These are phyloP conservation scores for Strix aluco DNA, from an alignment of 2,113 vertebrate species.

Conservation along the genomic window DNA sequence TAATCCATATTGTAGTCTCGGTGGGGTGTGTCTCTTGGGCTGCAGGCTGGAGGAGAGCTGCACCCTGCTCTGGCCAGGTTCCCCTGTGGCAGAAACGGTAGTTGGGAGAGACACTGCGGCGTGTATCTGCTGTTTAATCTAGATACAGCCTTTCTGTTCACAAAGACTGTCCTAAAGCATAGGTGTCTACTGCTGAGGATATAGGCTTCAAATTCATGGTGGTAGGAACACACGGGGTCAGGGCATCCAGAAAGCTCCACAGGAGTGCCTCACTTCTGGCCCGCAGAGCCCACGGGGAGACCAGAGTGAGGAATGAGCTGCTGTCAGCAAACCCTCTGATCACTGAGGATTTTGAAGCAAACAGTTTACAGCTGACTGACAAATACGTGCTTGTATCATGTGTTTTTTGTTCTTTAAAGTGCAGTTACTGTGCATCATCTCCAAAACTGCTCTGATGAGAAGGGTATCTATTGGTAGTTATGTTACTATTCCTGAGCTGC, in stretches of 20 bases:
- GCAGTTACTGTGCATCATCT: rapidly evolving
- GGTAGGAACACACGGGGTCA: background rate
- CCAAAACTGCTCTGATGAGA: background rate
- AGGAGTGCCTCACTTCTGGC: rapidly evolving
- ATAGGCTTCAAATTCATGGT: rapidly evolving
- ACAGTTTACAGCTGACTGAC: rapidly evolving
- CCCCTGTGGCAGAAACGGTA: too few species aligned
- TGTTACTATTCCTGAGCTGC: rapidly evolving
- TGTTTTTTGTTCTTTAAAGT: background rate
- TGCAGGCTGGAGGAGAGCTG: background rate
- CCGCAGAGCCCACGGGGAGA: background rate
- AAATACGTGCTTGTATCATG: rapidly evolving
- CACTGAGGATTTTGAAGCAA: background rate
- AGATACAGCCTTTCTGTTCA: rapidly evolving
- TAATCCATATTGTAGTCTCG: rapidly evolving
- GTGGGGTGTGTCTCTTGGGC: background rate
- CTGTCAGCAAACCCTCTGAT: background rate
- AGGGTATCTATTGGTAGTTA: background rate
- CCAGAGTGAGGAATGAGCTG: background rate
- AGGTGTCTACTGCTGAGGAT: background rate
- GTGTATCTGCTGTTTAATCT: background rate
- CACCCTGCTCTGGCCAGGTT: background rate
- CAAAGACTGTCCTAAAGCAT: background rate
- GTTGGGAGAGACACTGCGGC: background rate
- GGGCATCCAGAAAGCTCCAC: rapidly evolving